Percentiles rank a stretch among this genome's conserved stretches.
These are phyloP conservation scores for Caenorhabditis doughertyi DNA, from an alignment of 2,888 invertebrate genomes.

Conservation along the genomic window DNA sequence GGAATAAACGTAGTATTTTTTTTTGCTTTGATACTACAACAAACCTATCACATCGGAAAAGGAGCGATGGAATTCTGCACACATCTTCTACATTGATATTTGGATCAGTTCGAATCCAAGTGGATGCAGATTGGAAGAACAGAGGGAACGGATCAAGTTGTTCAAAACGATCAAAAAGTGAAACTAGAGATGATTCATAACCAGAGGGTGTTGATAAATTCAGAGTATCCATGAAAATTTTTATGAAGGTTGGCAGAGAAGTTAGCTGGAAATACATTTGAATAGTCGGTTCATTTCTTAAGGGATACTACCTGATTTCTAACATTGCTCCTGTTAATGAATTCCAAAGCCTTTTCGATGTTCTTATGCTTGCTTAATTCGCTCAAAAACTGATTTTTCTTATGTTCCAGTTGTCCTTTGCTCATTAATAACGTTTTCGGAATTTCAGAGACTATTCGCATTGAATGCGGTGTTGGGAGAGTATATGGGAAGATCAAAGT, in stretches of 20 bases:
- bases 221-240: slow-evolving; percentile 38
- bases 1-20: neutral
- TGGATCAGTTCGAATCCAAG: slow-evolving; percentile 39
- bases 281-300: too few species aligned
- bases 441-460: slow-evolving; percentile 44
- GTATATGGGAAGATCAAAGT: slow-evolving; percentile 67
- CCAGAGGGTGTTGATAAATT: slow-evolving; percentile 4
- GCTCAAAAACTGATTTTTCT: neutral
- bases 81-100: slow-evolving; percentile 52
- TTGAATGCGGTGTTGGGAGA: slow-evolving; percentile 66
- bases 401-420: neutral
- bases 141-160: slow-evolving; percentile 34
- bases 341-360: slow-evolving; percentile 18
- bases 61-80: slow-evolving; percentile 62
- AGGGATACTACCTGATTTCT: slow-evolving; percentile 14
- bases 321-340: slow-evolving; percentile 10
- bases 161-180: slow-evolving; percentile 33
- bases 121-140: slow-evolving; percentile 19
- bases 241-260: slow-evolving; percentile 29
- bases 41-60: slow-evolving; percentile 64
- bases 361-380: neutral
- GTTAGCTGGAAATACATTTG: too few species aligned
- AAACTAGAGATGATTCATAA: slow-evolving; percentile 7
- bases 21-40: neutral
- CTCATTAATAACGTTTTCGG: neutral